A percentile compares a stretch with the other conserved stretches of the same genome.
phyloP scores from a whole-genome alignment of 2,797 vertebrate species.

The Spea hammondii region DNA sequence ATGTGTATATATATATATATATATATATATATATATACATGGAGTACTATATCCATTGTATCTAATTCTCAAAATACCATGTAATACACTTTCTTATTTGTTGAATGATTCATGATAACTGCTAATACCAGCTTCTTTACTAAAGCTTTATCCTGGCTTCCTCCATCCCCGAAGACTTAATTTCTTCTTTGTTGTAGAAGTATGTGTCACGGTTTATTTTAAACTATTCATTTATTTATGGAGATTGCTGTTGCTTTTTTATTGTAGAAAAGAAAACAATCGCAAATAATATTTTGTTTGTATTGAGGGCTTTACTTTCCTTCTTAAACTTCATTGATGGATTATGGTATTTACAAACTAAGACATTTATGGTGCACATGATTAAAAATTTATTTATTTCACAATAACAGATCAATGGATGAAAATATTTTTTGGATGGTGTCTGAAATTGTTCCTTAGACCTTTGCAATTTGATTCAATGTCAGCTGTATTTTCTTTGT shows the following conservation, averaged over 20 bases:
- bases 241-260: background rate
- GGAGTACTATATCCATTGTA: no score
- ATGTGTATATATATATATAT: no score
- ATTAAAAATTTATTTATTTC: background rate
- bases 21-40: no score
- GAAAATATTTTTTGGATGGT: no score
- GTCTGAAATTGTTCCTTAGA: no score
- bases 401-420: background rate
- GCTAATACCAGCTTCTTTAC: background rate
- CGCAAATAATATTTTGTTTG: background rate
- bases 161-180: background rate
- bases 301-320: background rate
- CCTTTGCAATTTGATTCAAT: no score
- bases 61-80: background rate
- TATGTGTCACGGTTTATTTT: constrained; percentile 2
- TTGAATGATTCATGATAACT: background rate
- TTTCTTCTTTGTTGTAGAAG: background rate
- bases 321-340: background rate
- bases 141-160: background rate
- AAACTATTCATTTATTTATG: background rate
- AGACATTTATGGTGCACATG: background rate
- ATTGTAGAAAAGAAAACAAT: background rate
- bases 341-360: background rate
- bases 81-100: background rate
- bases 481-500: no score